phyloP scores from a whole-genome alignment of 2,888 invertebrate species.

The Dorcus parallelipipedus region DNA sequence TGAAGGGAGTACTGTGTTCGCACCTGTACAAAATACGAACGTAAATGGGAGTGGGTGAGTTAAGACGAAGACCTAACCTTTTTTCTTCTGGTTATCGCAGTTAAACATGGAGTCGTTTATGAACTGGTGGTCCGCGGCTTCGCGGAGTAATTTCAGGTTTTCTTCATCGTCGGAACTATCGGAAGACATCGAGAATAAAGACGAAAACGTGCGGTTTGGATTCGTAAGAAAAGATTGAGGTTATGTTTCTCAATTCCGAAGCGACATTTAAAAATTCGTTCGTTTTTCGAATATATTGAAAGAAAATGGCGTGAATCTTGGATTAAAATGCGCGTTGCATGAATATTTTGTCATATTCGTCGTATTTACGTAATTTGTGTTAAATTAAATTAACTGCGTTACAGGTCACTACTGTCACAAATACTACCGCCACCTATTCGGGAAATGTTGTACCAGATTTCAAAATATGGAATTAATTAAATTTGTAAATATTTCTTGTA shows the following conservation, averaged over 20 bases:
- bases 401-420: too few species aligned
- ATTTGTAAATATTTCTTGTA: too few species aligned
- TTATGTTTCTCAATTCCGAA: neutral
- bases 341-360: too few species aligned
- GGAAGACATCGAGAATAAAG: constrained; percentile 30
- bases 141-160: constrained; percentile 39
- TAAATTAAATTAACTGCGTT: too few species aligned
- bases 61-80: constrained; percentile 13
- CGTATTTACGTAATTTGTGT: too few species aligned
- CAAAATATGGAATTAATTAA: too few species aligned
- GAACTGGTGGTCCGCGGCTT: constrained; percentile 54
- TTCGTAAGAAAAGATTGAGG: neutral
- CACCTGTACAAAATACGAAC: constrained; percentile 3
- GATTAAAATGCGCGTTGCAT: too few species aligned
- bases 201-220: neutral
- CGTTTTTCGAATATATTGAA: too few species aligned
- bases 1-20: constrained; percentile 25
- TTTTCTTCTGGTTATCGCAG: neutral
- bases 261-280: neutral
- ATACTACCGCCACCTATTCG: too few species aligned
- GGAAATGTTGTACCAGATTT: too few species aligned
- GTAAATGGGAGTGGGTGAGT: neutral
- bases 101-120: constrained; percentile 44
- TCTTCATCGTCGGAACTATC: constrained; percentile 43
- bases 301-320: too few species aligned